These are phyloP conservation scores for Sebastes minor DNA, from an alignment of 2,797 vertebrate species.

Conservation along the genomic window DNA sequence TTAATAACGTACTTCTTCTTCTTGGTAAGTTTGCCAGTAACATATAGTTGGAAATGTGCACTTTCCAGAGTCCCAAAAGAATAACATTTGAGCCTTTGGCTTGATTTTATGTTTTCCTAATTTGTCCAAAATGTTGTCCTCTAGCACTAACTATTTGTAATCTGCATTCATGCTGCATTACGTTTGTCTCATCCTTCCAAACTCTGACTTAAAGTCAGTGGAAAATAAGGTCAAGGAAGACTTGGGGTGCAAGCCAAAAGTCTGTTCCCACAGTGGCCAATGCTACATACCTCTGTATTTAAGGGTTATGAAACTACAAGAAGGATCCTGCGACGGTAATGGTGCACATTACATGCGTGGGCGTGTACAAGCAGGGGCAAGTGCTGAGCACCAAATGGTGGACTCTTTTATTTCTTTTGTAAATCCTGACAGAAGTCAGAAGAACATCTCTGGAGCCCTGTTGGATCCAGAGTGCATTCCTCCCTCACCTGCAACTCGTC, in stretches of 20 bases:
- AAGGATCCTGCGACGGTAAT: slow-evolving; percentile 32
- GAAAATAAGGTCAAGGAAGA: not conserved
- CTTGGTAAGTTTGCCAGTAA: not conserved
- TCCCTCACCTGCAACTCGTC: slow-evolving; percentile 49
- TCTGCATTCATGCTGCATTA: not conserved
- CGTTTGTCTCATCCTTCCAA: not conserved
- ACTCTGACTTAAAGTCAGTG: not conserved
- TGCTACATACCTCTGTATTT: slow-evolving; percentile 3
- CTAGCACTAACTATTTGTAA: not conserved
- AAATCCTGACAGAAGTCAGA: slow-evolving; percentile 16
- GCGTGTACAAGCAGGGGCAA: slow-evolving; percentile 69
- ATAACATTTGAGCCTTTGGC: not conserved
- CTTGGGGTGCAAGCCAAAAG: slow-evolving; percentile 1
- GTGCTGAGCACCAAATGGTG: slow-evolving; percentile 42
- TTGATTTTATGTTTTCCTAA: not conserved
- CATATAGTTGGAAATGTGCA: not conserved
- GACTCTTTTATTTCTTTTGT: slow-evolving; percentile 27
- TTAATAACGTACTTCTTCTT: not conserved
- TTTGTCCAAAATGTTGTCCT: not conserved
- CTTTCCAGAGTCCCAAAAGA: not conserved
- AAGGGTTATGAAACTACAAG: slow-evolving; percentile 36
- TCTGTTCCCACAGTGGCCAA: not conserved
- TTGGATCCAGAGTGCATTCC: slow-evolving; percentile 37
- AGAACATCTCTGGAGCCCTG: not conserved
- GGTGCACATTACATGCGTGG: slow-evolving; percentile 41